Conservation (phyloP, 2,113 vertebrate genomes). For the Callionymus lyra region DNA sequence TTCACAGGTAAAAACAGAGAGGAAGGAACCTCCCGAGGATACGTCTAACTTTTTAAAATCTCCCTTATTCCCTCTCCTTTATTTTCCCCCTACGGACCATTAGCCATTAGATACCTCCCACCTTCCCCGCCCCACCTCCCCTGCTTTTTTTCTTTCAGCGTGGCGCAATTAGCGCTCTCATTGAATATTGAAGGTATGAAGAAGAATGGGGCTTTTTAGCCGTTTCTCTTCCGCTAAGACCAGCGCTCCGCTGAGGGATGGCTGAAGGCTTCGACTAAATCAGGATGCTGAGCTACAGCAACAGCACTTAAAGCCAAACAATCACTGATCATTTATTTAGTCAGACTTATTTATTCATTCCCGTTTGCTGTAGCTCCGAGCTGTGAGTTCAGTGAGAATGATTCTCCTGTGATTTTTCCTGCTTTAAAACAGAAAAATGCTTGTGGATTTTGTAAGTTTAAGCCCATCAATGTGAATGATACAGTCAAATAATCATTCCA, state of each 20-base stretch:
- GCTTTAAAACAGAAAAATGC: slow-evolving; percentile 26
- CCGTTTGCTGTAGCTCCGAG: slow-evolving; percentile 47
- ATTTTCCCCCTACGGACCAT: slow-evolving; percentile 58
- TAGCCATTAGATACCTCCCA: slow-evolving; percentile 54
- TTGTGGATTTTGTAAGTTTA: slow-evolving; percentile 21
- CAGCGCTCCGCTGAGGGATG: slow-evolving; percentile 53
- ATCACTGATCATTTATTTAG: slow-evolving; percentile 69
- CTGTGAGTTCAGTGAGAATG: slow-evolving; percentile 53
- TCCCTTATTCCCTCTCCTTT: slow-evolving; percentile 40
- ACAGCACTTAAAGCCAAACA: slow-evolving; percentile 63
- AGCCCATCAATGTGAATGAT: slow-evolving; percentile 19
- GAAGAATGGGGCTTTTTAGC: slow-evolving; percentile 71
- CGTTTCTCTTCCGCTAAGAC: slow-evolving; percentile 65
- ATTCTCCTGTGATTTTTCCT: slow-evolving; percentile 44
- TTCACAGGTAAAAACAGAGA: slow-evolving; percentile 54
- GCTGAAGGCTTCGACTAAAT: slow-evolving; percentile 62
- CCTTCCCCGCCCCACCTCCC: slow-evolving; percentile 16
- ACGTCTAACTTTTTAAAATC: slow-evolving; percentile 62
- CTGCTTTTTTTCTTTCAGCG: slow-evolving; percentile 43
- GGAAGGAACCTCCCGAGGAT: slow-evolving; percentile 70
- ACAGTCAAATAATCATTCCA: slow-evolving; percentile 3
- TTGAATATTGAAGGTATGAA: slow-evolving; percentile 72
- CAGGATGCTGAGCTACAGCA: slow-evolving; percentile 61
- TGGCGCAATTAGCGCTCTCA: slow-evolving; percentile 66
- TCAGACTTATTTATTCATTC: slow-evolving; percentile 64